These are phyloP conservation scores for Casuarius casuarius DNA, from an alignment of 2,113 vertebrate genomes.

Conservation along the genomic window DNA sequence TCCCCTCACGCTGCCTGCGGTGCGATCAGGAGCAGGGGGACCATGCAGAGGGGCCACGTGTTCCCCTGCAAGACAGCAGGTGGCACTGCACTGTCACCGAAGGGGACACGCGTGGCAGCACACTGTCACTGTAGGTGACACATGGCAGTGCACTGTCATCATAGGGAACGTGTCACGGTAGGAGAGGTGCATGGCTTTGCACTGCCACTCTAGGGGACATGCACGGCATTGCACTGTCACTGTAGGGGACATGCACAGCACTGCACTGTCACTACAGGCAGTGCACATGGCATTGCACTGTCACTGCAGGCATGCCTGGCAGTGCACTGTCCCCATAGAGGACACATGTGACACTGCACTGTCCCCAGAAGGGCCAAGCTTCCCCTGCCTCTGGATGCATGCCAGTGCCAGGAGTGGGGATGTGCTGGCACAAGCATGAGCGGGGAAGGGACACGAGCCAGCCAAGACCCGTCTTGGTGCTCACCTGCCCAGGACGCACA, in stretches of 20 bases:
- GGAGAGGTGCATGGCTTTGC: constrained; percentile 35
- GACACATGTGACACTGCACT: neutral
- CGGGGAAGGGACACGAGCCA: too few species aligned
- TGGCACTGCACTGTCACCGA: constrained; percentile 46
- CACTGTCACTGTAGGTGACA: neutral
- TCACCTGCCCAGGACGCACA: neutral
- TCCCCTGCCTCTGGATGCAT: too few species aligned
- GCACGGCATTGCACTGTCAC: neutral
- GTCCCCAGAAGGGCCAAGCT: neutral
- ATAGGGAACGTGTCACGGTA: neutral
- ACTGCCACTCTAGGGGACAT: neutral
- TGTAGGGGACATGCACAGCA: neutral
- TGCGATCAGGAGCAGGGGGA: too few species aligned
- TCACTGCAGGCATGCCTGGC: neutral
- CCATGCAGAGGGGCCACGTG: neutral
- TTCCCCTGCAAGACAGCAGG: constrained; percentile 51
- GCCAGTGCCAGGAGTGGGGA: neutral
- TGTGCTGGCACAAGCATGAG: too few species aligned
- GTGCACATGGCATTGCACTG: neutral
- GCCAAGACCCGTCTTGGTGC: neutral
- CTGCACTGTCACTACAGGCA: neutral
- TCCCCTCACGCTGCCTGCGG: too few species aligned
- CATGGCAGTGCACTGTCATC: neutral
- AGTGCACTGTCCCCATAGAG: neutral
- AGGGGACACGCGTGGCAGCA: neutral